Evolutionary conservation across 2,797 vertebrate species (phyloP).

Genomic region (Crenichthys baileyi): DNA sequence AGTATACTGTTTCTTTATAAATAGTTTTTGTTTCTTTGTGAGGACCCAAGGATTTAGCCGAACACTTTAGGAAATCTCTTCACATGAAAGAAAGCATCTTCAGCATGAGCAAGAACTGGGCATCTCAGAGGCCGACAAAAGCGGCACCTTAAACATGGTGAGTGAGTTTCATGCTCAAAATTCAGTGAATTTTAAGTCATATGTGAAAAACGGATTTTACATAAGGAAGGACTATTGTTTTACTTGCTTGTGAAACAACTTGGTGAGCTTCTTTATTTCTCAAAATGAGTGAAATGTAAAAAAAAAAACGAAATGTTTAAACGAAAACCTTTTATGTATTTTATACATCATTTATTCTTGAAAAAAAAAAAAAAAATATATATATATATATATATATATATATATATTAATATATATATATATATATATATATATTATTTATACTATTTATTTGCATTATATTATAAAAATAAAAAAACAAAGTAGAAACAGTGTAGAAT

Average conservation of each 20-base stretch:
- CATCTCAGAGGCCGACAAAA: neutral
- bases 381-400: too few relatives aligned
- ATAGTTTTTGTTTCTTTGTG: neutral
- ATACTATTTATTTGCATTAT: too few relatives aligned
- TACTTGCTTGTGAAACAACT: neutral
- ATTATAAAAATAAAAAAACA: too few relatives aligned
- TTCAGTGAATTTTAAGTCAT: neutral
- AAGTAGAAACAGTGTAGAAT: too few relatives aligned
- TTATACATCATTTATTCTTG: too few relatives aligned
- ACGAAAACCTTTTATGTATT: too few relatives aligned
- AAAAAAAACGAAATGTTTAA: too few relatives aligned
- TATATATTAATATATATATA: too few relatives aligned
- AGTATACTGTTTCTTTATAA: neutral
- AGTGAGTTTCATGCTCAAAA: neutral
- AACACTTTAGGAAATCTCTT: neutral
- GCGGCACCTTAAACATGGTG: neutral
- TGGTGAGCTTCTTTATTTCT: too few relatives aligned
- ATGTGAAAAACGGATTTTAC: neutral
- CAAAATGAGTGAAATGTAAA: too few relatives aligned
- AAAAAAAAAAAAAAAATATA: too few relatives aligned
- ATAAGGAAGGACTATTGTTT: neutral
- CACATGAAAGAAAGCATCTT: neutral
- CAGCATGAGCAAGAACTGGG: neutral
- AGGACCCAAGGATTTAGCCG: neutral
- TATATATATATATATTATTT: too few relatives aligned